Evolutionary conservation across 2,797 vertebrate species (phyloP).

Genomic region (Macropus fuliginosus): DNA sequence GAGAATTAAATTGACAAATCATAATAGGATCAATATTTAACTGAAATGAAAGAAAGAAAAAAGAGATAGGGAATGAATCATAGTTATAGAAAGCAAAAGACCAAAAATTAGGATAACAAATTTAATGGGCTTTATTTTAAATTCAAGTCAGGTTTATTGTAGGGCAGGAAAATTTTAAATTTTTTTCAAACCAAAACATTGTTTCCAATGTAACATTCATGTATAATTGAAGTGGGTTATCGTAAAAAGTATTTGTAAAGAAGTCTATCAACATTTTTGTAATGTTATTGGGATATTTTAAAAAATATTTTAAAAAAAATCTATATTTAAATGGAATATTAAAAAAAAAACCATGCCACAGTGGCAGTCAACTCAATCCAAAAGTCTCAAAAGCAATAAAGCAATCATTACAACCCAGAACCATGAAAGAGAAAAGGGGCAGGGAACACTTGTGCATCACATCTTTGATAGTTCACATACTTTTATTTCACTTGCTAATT

Average conservation of each 20-base stretch:
- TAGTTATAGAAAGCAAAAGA: not conserved
- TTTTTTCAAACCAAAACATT: not conserved
- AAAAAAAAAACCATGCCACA: not conserved
- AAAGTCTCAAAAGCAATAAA: not conserved
- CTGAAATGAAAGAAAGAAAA: not conserved
- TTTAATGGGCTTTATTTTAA: not conserved
- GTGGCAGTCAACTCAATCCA: not conserved
- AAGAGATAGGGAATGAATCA: not conserved
- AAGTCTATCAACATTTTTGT: not conserved
- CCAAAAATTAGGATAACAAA: too few relatives aligned
- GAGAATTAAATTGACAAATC: not conserved
- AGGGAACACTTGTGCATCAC: not conserved
- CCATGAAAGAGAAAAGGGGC: not conserved
- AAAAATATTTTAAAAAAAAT: not conserved
- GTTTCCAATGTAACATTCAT: not conserved
- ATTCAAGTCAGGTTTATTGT: not conserved
- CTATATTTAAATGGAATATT: not conserved
- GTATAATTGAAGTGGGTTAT: not conserved
- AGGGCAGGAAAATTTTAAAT: not conserved
- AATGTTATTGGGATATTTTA: not conserved
- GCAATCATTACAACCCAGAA: not conserved
- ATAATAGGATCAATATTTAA: not conserved
- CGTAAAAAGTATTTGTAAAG: not conserved
- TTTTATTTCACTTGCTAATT: not conserved
- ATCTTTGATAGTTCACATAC: not conserved